Evolutionary conservation across 1,140 invertebrate species (phyloP).

Genomic region (Zaprionus capensis): DNA sequence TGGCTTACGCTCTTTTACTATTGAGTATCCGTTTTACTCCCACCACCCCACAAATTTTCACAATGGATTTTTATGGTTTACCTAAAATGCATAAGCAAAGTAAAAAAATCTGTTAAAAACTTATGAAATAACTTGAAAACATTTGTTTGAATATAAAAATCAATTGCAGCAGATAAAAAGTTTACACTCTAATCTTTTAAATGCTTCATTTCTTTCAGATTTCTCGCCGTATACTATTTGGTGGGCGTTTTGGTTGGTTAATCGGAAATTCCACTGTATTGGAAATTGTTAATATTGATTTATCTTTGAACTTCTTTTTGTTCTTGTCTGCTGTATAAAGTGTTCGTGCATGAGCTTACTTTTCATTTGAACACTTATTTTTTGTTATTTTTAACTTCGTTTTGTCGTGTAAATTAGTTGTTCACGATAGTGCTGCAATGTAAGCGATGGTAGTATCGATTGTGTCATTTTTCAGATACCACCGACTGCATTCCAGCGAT

Average conservation of each 20-base stretch:
- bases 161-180: slow-evolving; percentile 4
- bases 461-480: neutral
- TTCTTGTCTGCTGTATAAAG: neutral
- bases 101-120: slow-evolving; percentile 36
- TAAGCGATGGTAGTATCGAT: slow-evolving; percentile 1
- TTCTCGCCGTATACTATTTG: slow-evolving; percentile 18
- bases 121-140: slow-evolving; percentile 16
- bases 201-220: slow-evolving; percentile 23
- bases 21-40: slow-evolving; percentile 76
- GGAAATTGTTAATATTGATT: slow-evolving; percentile 19
- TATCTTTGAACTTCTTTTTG: slow-evolving; percentile 4
- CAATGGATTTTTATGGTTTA: slow-evolving; percentile 81
- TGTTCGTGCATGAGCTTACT: slow-evolving; percentile 53
- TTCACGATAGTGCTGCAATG: slow-evolving; percentile 30
- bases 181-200: neutral
- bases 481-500: neutral
- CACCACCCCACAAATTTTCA: slow-evolving; percentile 81
- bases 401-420: slow-evolving; percentile 49
- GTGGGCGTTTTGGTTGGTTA: slow-evolving; percentile 41
- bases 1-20: slow-evolving; percentile 63
- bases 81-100: slow-evolving; percentile 64
- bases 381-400: slow-evolving; percentile 57
- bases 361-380: slow-evolving; percentile 70
- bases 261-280: slow-evolving; percentile 22
- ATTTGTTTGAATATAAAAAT: slow-evolving; percentile 1